These are phyloP conservation scores for Puffinus mauretanicus DNA, from an alignment of 2,113 vertebrate species.

Conservation along the genomic window DNA sequence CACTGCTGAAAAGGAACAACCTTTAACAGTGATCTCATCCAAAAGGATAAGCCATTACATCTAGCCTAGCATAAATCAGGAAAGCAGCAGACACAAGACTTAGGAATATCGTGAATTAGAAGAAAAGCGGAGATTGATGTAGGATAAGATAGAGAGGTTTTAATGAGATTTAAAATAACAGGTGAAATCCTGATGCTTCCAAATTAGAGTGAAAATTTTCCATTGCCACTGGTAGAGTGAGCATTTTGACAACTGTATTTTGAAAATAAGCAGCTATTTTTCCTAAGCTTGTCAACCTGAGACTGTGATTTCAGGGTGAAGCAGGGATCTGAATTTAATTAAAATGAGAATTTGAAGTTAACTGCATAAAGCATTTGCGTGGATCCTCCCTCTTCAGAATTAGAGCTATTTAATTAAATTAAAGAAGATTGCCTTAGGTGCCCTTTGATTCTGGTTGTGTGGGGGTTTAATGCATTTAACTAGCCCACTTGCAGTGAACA, in stretches of 20 bases:
- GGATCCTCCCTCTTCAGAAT: not conserved
- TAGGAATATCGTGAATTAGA: not conserved
- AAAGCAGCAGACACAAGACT: not conserved
- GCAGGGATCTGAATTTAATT: not conserved
- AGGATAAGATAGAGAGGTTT: not conserved
- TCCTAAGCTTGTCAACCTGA: not conserved
- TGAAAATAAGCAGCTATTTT: conserved; percentile 15
- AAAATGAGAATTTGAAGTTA: not conserved
- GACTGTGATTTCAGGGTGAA: not conserved
- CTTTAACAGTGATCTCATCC: not conserved
- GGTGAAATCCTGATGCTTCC: not conserved
- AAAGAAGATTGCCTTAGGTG: not conserved
- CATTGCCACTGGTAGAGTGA: not conserved
- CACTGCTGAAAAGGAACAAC: not conserved
- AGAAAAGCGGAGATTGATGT: not conserved
- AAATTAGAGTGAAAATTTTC: not conserved
- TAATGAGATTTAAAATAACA: not conserved
- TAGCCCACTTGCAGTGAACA: not conserved
- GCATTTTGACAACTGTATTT: not conserved
- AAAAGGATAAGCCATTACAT: not conserved
- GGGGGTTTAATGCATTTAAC: not conserved
- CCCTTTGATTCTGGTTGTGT: not conserved
- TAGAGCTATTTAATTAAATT: not conserved
- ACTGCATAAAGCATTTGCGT: not conserved
- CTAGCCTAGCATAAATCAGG: not conserved